phyloP scores from a whole-genome alignment of 2,888 invertebrate genomes.

The Halocaridina rubra region DNA sequence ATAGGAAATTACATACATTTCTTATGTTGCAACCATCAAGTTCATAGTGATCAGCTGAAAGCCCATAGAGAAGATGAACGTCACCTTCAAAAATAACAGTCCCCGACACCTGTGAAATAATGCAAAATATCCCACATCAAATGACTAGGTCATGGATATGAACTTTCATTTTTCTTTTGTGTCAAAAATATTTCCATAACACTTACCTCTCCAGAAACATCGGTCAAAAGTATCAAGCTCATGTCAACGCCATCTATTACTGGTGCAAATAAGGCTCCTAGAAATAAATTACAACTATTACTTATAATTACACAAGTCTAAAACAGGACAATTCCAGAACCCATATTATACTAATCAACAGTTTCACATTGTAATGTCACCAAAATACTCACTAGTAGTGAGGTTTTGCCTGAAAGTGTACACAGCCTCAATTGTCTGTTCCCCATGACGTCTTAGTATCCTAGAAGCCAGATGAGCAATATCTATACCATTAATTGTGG shows the following conservation, averaged over 20 bases:
- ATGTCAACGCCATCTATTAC: slow-evolving; percentile 4
- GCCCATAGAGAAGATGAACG: background rate
- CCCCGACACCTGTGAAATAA: background rate
- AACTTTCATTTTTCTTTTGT: no score
- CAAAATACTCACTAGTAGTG: background rate
- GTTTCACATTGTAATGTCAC: background rate
- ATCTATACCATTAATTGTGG: slow-evolving; percentile 2
- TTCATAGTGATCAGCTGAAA: background rate
- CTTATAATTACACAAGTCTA: no score
- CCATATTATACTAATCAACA: no score
- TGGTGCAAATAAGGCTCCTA: background rate
- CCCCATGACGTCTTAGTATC: slow-evolving; percentile 2
- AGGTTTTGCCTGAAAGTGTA: slow-evolving; percentile 6
- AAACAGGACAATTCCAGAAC: no score
- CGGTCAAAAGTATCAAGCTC: background rate
- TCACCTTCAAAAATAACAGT: background rate
- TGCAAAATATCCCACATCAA: no score
- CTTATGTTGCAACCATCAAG: background rate
- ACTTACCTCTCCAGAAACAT: background rate
- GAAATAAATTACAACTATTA: background rate
- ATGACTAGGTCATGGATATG: no score
- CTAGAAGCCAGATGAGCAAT: background rate
- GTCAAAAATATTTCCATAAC: no score
- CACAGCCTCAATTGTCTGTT: background rate
- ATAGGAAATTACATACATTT: background rate